Evolutionary conservation across 2,113 vertebrate species (phyloP).

Genomic region (Oxyura jamaicensis): DNA sequence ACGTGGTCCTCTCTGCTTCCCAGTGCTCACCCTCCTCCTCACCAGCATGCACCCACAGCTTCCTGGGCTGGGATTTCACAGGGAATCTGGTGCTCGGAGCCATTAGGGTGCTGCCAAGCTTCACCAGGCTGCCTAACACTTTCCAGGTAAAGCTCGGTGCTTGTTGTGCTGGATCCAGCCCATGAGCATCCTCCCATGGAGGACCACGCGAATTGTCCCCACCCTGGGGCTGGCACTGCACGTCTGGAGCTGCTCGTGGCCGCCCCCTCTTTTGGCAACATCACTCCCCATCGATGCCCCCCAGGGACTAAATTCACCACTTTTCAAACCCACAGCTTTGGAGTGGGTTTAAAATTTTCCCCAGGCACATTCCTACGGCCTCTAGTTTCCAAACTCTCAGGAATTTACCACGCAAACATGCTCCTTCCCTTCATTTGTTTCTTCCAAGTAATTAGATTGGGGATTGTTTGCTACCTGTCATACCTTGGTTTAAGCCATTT

Average conservation of each 20-base stretch:
- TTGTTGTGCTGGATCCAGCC: neutral
- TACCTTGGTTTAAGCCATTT: slow-evolving; percentile 47
- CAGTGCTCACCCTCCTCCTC: rapidly evolving
- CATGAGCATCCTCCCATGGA: neutral
- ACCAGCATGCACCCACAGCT: rapidly evolving
- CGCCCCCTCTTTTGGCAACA: neutral
- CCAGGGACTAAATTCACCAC: neutral
- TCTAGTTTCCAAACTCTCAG: slow-evolving; percentile 38
- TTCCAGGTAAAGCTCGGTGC: neutral
- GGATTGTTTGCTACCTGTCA: slow-evolving; percentile 56
- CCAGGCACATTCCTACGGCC: slow-evolving; percentile 18
- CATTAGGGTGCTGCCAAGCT: neutral
- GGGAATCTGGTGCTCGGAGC: neutral
- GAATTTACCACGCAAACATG: slow-evolving; percentile 51
- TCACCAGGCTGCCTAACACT: neutral
- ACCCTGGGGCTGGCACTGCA: rapidly evolving
- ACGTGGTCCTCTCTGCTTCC: neutral
- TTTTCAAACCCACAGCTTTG: slow-evolving; percentile 48
- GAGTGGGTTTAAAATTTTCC: slow-evolving; percentile 60
- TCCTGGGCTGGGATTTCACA: neutral
- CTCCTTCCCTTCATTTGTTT: slow-evolving; percentile 38
- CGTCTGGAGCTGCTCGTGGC: neutral
- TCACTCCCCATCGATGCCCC: neutral
- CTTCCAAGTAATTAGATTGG: slow-evolving; percentile 25
- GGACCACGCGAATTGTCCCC: neutral